These are phyloP conservation scores for Mus pahari DNA, from an alignment of 2,113 vertebrate species.

Conservation along the genomic window DNA sequence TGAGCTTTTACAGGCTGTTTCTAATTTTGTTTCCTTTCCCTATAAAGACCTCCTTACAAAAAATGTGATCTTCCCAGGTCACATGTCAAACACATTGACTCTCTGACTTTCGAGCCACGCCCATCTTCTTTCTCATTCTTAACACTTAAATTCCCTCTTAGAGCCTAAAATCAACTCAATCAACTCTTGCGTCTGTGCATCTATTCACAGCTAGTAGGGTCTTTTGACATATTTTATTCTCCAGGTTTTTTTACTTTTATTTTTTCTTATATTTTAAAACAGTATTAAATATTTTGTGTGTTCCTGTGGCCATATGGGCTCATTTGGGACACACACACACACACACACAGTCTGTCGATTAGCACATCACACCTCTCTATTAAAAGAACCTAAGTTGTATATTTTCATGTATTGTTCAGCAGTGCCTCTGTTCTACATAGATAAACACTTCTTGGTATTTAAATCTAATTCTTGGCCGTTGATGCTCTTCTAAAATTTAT, in stretches of 20 bases:
- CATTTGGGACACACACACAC: not conserved
- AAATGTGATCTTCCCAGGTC: not conserved
- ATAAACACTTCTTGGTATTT: not conserved
- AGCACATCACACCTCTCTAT: not conserved
- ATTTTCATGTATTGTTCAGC: not conserved
- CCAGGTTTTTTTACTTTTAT: not conserved
- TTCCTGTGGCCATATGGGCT: not conserved
- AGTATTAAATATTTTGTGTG: not conserved
- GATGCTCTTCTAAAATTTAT: not conserved
- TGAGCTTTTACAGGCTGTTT: not conserved
- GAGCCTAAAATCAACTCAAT: not conserved
- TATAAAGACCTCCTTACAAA: not conserved
- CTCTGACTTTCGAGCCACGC: not conserved
- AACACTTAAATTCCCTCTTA: conserved; percentile 10
- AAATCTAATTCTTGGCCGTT: not conserved
- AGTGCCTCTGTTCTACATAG: not conserved
- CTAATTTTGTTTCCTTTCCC: conserved; percentile 41
- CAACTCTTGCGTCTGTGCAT: not conserved
- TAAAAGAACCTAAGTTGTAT: not conserved
- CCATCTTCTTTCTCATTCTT: not conserved
- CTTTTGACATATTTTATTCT: not conserved
- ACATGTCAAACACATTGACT: not conserved
- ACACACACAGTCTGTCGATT: not conserved
- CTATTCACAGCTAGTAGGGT: not conserved
- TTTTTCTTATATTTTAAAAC: not conserved